phyloP scores from a whole-genome alignment of 2,797 vertebrate genomes.

The Rhyacichthys aspro region DNA sequence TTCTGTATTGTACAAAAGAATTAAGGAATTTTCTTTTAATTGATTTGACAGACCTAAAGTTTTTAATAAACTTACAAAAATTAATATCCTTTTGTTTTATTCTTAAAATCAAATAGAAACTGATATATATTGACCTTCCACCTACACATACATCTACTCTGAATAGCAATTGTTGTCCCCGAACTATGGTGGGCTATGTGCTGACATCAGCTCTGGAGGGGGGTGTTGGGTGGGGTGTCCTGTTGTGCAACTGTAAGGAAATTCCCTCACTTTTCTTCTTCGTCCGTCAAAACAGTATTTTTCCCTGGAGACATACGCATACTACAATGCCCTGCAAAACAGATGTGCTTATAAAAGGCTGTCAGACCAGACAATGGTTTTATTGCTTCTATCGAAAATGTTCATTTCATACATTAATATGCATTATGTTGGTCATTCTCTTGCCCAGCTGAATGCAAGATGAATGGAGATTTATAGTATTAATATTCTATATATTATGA shows the following conservation, averaged over 20 bases:
- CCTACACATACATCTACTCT: conserved; percentile 52
- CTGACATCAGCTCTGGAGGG: conserved; percentile 66
- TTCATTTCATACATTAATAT: conserved; percentile 55
- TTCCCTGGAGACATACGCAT: conserved; percentile 53
- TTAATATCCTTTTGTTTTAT: conserved; percentile 16
- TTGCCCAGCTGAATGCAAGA: conserved; percentile 35
- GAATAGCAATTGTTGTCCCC: conserved; percentile 56
- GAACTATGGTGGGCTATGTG: conserved; percentile 54
- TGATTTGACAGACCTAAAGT: no score
- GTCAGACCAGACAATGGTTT: conserved; percentile 30
- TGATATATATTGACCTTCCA: conserved; percentile 43
- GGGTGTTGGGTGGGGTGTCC: conserved; percentile 44
- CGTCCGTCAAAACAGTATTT: conserved; percentile 66
- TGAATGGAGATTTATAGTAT: conserved; percentile 64
- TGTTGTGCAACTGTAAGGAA: conserved; percentile 67
- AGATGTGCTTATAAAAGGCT: conserved; percentile 44
- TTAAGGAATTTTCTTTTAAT: no score
- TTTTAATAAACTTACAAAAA: conserved; percentile 1
- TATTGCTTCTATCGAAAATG: conserved; percentile 35
- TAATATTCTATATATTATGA: conserved; percentile 72
- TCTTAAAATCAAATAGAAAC: conserved; percentile 22
- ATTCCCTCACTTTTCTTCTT: conserved; percentile 55
- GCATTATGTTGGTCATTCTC: conserved; percentile 43
- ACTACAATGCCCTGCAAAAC: conserved; percentile 38
- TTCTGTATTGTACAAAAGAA: no score